phyloP scores from a whole-genome alignment of 2,888 invertebrate genomes.

The Pantelozetes paolii region DNA sequence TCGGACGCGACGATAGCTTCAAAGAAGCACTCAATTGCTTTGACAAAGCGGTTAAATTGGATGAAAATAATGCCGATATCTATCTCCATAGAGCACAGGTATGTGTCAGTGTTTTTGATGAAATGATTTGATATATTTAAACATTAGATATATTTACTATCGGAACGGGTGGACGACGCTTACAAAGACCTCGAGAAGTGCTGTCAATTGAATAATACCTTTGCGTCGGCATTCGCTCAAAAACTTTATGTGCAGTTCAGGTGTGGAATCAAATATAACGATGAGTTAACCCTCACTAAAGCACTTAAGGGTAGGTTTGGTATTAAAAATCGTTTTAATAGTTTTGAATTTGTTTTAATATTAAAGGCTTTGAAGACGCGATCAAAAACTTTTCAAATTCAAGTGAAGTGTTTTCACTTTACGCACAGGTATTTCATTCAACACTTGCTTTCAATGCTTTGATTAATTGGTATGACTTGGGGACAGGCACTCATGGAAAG shows the following conservation, averaged over 20 bases:
- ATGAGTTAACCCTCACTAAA: conserved; percentile 53
- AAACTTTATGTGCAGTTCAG: conserved; percentile 67
- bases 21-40: conserved; percentile 71
- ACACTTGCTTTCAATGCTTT: conserved; percentile 18
- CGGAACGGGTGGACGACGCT: conserved; percentile 76
- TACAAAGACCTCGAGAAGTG: conserved; percentile 76
- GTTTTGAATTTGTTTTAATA: neutral
- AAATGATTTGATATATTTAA: conserved; percentile 40
- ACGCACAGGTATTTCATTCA: conserved; percentile 67
- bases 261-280: conserved; percentile 14
- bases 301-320: conserved; percentile 65
- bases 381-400: conserved; percentile 75
- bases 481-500: conserved; percentile 70
- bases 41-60: conserved; percentile 67
- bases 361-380: conserved; percentile 66
- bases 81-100: conserved; percentile 84
- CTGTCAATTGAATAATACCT: conserved; percentile 72
- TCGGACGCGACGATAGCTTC: conserved; percentile 57
- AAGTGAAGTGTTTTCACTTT: conserved; percentile 79
- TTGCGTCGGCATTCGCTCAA: conserved; percentile 80
- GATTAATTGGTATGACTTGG: conserved; percentile 29
- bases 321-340: no score
- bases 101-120: no score
- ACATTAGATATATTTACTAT: conserved; percentile 71
- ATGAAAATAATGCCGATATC: conserved; percentile 77